Percentiles rank a stretch among this genome's conserved stretches.
Evolutionary conservation across 2,113 vertebrate species (phyloP).

Genomic region (Phodopus roborovskii): DNA sequence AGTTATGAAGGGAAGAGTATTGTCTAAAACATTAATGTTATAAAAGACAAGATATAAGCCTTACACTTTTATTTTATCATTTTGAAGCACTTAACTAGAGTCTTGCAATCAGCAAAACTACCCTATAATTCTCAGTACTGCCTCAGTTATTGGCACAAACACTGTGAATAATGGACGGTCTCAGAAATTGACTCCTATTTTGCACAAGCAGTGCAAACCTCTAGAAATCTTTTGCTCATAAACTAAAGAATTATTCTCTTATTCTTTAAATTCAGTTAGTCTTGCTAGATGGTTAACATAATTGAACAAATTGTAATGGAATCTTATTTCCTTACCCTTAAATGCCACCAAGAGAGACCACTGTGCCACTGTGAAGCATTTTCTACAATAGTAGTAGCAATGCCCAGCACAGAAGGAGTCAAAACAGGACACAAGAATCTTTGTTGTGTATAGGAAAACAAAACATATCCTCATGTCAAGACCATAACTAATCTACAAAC

Average conservation of each 20-base stretch:
- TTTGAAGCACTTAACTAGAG: background rate
- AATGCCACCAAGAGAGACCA: background rate
- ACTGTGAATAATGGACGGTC: background rate
- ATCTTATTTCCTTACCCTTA: constrained; percentile 15
- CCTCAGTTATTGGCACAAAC: no score
- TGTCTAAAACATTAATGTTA: background rate
- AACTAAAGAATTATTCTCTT: background rate
- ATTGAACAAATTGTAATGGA: constrained; percentile 39
- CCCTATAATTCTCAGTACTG: background rate
- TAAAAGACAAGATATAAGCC: background rate
- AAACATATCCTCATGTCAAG: constrained; percentile 33
- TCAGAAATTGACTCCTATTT: background rate
- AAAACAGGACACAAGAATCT: constrained; percentile 29
- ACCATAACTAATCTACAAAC: background rate
- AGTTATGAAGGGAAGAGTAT: background rate
- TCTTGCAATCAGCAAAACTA: background rate
- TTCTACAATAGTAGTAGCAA: background rate
- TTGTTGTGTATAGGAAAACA: background rate
- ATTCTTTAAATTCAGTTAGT: constrained; percentile 39
- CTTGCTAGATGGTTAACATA: background rate
- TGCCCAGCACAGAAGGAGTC: background rate
- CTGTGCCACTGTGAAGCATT: background rate
- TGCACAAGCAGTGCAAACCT: background rate
- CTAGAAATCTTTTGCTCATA: background rate
- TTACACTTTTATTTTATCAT: background rate